These are phyloP conservation scores for Epinotia brunnichana DNA, from an alignment of 2,888 invertebrate genomes.

Conservation along the genomic window DNA sequence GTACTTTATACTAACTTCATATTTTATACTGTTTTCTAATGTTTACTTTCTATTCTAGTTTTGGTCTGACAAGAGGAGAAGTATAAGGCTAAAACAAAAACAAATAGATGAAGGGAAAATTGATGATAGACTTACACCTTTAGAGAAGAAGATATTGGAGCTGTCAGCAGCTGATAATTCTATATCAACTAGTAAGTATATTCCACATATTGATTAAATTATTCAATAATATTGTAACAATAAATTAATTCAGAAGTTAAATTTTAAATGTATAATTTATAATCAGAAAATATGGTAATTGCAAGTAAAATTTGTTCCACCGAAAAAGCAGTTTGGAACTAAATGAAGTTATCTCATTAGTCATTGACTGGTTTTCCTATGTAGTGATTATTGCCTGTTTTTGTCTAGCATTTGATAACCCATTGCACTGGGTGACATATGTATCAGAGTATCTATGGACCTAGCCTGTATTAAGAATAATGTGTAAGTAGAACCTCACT, in stretches of 20 bases:
- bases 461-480: too few species aligned
- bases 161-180: slow-evolving; percentile 57
- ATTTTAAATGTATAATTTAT: not conserved
- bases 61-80: slow-evolving; percentile 72
- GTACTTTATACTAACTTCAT: too few species aligned
- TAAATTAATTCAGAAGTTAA: not conserved
- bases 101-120: slow-evolving; percentile 67
- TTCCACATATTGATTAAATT: not conserved
- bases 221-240: not conserved
- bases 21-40: not conserved
- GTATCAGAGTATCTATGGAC: too few species aligned
- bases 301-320: too few species aligned
- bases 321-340: too few species aligned
- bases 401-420: too few species aligned
- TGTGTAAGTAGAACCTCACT: too few species aligned
- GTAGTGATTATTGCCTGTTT: too few species aligned
- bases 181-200: slow-evolving; percentile 57
- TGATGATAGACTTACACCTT: slow-evolving; percentile 56
- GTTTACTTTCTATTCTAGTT: slow-evolving; percentile 57
- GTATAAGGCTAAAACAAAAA: slow-evolving; percentile 64
- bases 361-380: too few species aligned
- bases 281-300: too few species aligned
- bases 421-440: too few species aligned
- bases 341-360: too few species aligned
- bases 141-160: slow-evolving; percentile 66